Percentiles rank a stretch among this genome's conserved stretches.
Conservation (phyloP, 2,113 vertebrate species). For the Nicator chloris region DNA sequence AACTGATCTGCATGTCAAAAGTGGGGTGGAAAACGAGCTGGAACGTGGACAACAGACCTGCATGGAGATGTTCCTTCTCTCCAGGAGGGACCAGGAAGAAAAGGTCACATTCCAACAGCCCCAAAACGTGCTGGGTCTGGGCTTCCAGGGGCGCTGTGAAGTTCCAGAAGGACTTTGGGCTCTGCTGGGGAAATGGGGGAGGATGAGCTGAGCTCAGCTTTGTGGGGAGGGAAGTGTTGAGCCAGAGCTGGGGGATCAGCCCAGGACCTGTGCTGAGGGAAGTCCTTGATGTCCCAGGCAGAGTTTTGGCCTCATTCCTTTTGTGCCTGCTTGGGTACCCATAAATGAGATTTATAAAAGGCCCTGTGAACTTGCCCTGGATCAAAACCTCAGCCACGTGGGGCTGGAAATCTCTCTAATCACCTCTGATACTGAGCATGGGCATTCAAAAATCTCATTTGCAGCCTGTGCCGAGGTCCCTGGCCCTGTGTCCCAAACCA, state of each 20-base stretch:
- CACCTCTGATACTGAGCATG: rapidly evolving
- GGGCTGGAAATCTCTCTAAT: background rate
- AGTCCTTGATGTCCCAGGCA: background rate
- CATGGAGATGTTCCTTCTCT: background rate
- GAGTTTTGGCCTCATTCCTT: background rate
- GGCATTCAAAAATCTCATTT: rapidly evolving
- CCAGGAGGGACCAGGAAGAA: background rate
- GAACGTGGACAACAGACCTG: rapidly evolving
- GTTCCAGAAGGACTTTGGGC: background rate
- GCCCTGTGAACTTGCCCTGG: background rate
- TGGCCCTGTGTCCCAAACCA: background rate
- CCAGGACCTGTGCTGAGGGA: background rate
- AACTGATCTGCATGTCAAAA: background rate
- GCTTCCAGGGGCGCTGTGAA: background rate
- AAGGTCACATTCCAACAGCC: background rate
- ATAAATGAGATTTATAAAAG: background rate
- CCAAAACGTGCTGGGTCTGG: background rate
- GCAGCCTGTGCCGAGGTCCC: background rate
- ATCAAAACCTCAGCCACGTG: background rate
- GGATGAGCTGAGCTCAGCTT: background rate
- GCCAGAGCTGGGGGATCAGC: background rate
- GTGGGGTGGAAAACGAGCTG: background rate
- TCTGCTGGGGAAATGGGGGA: background rate
- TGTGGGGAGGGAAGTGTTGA: background rate
- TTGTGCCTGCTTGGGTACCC: background rate